A percentile compares a stretch with the other conserved stretches of the same genome.
Evolutionary conservation across 2,113 vertebrate genomes (phyloP).

Genomic region (Pelecanoides urinatrix): DNA sequence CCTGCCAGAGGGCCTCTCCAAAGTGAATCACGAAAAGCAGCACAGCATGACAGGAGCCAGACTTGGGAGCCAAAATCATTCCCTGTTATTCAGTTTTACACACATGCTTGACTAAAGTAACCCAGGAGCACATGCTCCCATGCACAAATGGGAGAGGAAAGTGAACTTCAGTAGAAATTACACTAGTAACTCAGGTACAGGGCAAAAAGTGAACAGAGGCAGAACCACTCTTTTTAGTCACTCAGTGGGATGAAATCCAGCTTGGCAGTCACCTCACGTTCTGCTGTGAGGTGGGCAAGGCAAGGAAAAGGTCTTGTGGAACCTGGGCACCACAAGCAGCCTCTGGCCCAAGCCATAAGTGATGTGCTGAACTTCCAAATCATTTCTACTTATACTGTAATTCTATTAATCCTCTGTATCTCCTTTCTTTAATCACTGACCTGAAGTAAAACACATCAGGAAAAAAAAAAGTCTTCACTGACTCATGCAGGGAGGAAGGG

Average conservation of each 20-base stretch:
- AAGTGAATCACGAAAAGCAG: not conserved
- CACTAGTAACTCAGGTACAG: not conserved
- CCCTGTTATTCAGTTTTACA: not conserved
- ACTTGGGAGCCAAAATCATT: not conserved
- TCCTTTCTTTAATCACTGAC: not conserved
- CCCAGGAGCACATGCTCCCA: not conserved
- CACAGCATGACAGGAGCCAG: not conserved
- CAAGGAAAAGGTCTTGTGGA: not conserved
- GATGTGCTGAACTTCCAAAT: not conserved
- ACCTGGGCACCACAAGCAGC: not conserved
- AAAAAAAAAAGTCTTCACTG: not conserved
- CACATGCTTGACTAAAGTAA: not conserved
- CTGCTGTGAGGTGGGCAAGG: not conserved
- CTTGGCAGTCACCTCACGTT: not conserved
- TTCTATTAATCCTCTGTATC: not conserved
- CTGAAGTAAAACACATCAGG: constrained; percentile 15
- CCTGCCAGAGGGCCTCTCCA: not conserved
- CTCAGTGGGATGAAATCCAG: not conserved
- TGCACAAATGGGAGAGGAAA: not conserved
- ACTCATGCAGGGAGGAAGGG: constrained; percentile 16
- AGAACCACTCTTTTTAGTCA: not conserved
- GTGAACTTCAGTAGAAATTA: not conserved
- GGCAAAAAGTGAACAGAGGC: not conserved
- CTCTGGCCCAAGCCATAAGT: not conserved
- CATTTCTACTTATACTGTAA: not conserved